These are phyloP conservation scores for Cyprinella venusta DNA, from an alignment of 2,797 vertebrate species.

Conservation along the genomic window DNA sequence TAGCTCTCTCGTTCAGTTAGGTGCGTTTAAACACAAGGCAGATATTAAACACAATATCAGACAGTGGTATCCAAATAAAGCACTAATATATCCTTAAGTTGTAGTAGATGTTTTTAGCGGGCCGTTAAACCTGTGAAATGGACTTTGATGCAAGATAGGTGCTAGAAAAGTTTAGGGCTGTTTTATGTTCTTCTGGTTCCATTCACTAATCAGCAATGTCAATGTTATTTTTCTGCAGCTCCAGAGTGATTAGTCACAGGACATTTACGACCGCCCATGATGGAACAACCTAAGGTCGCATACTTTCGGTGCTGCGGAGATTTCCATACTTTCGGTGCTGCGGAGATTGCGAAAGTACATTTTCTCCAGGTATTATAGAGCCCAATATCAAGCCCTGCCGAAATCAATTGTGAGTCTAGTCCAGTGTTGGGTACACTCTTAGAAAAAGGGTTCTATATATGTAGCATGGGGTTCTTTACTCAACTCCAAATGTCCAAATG, in stretches of 20 bases:
- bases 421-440: no score
- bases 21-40: slow-evolving; percentile 5
- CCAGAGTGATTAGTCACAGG: slow-evolving; percentile 6
- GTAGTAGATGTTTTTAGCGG: background rate
- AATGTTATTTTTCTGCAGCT: slow-evolving; percentile 18
- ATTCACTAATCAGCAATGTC: slow-evolving; percentile 6
- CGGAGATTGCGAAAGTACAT: no score
- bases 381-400: background rate
- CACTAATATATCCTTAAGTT: slow-evolving; percentile 8
- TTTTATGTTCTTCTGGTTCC: slow-evolving; percentile 20
- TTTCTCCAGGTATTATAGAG: background rate
- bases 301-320: background rate
- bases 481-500: no score
- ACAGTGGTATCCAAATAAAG: background rate
- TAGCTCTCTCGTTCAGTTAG: slow-evolving; percentile 2
- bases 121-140: slow-evolving; percentile 17
- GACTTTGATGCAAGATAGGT: background rate
- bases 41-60: slow-evolving; percentile 23
- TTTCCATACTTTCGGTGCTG: background rate
- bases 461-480: no score
- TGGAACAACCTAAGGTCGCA: background rate
- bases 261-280: background rate
- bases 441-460: no score
- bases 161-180: background rate
- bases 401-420: background rate